Evolutionary conservation across 2,113 vertebrate species (phyloP).

Genomic region (Periophthalmodon schlosseri): DNA sequence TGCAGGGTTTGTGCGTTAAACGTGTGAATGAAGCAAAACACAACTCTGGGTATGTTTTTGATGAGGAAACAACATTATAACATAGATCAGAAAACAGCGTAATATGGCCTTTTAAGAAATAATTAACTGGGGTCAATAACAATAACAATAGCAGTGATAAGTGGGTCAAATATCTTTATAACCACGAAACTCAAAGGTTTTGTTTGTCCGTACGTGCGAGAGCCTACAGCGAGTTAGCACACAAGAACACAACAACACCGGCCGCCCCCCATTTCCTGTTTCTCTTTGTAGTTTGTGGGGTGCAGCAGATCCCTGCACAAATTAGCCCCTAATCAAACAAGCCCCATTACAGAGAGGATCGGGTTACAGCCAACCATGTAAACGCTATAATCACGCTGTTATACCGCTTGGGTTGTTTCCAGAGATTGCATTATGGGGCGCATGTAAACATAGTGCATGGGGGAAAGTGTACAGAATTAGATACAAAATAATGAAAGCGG

Average conservation of each 20-base stretch:
- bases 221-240: not conserved
- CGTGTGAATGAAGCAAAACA: too few species aligned
- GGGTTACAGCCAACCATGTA: conserved; percentile 31
- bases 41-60: too few species aligned
- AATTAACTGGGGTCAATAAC: not conserved
- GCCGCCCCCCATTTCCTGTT: not conserved
- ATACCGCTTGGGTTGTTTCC: conserved; percentile 35
- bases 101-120: not conserved
- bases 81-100: too few species aligned
- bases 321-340: conserved; percentile 36
- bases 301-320: conserved; percentile 15
- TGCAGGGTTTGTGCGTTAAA: too few species aligned
- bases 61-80: too few species aligned
- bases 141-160: not conserved
- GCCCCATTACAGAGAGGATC: conserved; percentile 34
- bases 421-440: conserved; percentile 20
- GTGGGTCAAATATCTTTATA: not conserved
- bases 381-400: conserved; percentile 44
- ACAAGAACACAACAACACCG: not conserved
- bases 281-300: conserved; percentile 6
- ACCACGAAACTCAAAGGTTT: not conserved
- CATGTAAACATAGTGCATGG: conserved; percentile 21
- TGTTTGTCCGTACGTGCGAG: too few species aligned
- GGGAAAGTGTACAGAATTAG: not conserved
- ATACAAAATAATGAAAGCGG: conserved; percentile 20